Conservation (phyloP, 2,113 vertebrate species). For the Pomatorhinus ruficollis region DNA sequence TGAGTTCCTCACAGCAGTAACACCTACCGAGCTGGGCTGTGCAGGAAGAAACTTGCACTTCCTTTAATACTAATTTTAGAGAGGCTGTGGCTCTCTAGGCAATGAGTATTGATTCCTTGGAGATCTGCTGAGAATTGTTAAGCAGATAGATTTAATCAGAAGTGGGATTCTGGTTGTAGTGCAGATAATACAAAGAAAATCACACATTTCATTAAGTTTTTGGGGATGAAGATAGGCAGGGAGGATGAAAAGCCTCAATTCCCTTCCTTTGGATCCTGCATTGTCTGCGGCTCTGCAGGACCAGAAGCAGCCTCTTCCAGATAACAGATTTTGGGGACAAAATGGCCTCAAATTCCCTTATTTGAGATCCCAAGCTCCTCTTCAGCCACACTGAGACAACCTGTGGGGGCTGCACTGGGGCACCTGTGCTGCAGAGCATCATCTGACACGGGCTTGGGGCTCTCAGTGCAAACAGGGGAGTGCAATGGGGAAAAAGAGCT, state of each 20-base stretch:
- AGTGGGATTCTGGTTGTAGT: not conserved
- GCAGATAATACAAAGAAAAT: not conserved
- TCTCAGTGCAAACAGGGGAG: not conserved
- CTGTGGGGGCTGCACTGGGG: accelerated
- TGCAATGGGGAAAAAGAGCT: accelerated
- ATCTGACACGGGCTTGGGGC: accelerated
- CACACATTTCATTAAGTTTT: not conserved
- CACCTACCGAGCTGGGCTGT: not conserved
- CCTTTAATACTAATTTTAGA: not conserved
- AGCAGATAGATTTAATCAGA: not conserved
- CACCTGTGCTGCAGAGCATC: not conserved
- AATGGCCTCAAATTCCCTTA: not conserved
- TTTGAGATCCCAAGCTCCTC: not conserved
- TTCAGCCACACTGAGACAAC: not conserved
- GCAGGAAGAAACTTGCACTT: not conserved
- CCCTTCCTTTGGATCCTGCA: accelerated
- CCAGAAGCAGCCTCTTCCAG: not conserved
- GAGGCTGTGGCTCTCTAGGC: not conserved
- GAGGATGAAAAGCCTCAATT: not conserved
- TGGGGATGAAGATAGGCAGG: not conserved
- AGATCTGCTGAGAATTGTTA: not conserved
- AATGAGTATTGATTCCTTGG: not conserved
- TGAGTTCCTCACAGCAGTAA: not conserved
- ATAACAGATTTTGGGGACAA: not conserved
- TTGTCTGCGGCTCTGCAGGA: not conserved